Percentiles rank a stretch among this genome's conserved stretches.
These are phyloP conservation scores for Chromobotia macracanthus DNA, from an alignment of 2,797 vertebrate genomes.

Conservation along the genomic window DNA sequence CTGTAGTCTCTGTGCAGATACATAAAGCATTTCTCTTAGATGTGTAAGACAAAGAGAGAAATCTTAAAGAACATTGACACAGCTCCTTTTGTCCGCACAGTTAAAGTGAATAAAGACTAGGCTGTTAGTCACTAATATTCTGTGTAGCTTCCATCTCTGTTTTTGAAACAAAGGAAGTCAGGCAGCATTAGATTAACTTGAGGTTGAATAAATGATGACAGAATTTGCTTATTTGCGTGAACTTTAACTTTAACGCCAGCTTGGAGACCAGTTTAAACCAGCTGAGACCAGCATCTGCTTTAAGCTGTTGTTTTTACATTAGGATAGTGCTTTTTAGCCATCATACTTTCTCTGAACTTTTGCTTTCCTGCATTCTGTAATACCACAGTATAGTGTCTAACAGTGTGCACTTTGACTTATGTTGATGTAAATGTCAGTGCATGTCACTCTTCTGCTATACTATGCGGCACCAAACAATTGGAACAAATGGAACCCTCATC, in stretches of 20 bases:
- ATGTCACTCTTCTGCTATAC: conserved; percentile 25
- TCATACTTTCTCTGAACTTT: not conserved
- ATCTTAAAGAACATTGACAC: no score
- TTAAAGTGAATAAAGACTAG: not conserved
- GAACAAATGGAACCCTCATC: conserved; percentile 43
- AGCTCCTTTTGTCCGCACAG: no score
- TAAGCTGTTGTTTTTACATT: no score
- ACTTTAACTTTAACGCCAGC: no score
- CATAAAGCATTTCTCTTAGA: not conserved
- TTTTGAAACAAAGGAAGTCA: no score
- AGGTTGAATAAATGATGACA: no score
- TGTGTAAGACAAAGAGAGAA: not conserved
- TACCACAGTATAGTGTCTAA: not conserved
- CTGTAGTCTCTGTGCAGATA: conserved; percentile 4
- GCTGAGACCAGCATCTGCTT: not conserved
- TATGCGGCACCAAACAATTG: conserved; percentile 16
- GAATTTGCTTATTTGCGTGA: no score
- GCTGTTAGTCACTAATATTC: not conserved
- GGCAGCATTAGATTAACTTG: no score
- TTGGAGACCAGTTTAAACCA: not conserved
- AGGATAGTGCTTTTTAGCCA: no score
- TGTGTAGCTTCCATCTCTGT: no score
- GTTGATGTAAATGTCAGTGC: conserved; percentile 46
- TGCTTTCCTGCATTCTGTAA: not conserved
- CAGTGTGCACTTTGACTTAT: conserved; percentile 4